Evolutionary conservation across 2,888 invertebrate genomes (phyloP).

Genomic region (Polydrusus pterygomalis): DNA sequence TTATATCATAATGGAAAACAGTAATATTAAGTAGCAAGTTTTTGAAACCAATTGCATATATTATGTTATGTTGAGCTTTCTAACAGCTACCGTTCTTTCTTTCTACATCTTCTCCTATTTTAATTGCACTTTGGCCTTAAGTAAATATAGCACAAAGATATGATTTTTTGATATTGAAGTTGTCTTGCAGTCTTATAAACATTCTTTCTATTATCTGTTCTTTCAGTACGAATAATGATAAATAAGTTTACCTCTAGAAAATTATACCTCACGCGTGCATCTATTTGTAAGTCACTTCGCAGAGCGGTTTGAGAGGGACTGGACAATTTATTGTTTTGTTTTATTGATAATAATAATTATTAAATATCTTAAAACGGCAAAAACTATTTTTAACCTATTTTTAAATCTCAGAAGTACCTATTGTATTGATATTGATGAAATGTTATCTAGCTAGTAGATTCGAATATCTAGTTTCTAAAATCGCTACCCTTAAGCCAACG

Average conservation of each 20-base stretch:
- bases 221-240: not conserved
- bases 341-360: too few species aligned
- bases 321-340: too few species aligned
- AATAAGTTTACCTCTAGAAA: not conserved
- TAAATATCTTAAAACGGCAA: too few species aligned
- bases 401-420: too few species aligned
- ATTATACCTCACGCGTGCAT: not conserved
- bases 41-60: conserved; percentile 28
- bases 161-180: conserved; percentile 48
- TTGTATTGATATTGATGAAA: too few species aligned
- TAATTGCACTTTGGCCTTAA: conserved; percentile 37
- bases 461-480: too few species aligned
- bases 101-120: not conserved
- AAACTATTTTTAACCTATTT: too few species aligned
- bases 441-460: too few species aligned
- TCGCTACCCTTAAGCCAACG: too few species aligned
- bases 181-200: conserved; percentile 45
- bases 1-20: too few species aligned
- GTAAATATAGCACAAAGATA: conserved; percentile 48
- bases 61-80: not conserved
- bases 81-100: not conserved
- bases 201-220: not conserved
- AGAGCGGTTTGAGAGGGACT: too few species aligned
- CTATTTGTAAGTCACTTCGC: too few species aligned
- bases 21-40: not conserved